These are phyloP conservation scores for Sebastes cheni DNA, from an alignment of 2,797 vertebrate genomes.

Conservation along the genomic window DNA sequence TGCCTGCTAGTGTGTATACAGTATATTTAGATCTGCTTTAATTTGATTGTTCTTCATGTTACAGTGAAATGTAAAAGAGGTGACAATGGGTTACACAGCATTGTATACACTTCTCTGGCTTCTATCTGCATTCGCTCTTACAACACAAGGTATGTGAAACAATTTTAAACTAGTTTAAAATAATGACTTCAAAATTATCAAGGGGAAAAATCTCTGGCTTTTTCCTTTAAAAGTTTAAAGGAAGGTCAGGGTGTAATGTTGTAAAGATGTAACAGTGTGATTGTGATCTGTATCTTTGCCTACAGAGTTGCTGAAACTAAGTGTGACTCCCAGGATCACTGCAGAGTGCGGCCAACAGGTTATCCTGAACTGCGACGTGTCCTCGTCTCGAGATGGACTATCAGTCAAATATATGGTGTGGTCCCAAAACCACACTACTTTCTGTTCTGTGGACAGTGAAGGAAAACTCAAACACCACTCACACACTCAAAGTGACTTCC, in stretches of 20 bases:
- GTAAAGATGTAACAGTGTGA: neutral
- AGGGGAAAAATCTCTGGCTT: neutral
- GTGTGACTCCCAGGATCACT: neutral
- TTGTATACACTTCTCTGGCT: slow-evolving; percentile 36
- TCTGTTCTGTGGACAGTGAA: slow-evolving; percentile 47
- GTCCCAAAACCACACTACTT: neutral
- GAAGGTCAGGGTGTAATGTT: neutral
- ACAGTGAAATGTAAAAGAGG: slow-evolving; percentile 20
- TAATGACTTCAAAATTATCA: neutral
- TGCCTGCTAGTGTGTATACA: neutral
- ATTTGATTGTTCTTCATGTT: neutral
- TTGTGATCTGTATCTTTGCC: neutral
- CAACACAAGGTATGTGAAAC: slow-evolving; percentile 57
- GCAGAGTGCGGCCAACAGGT: slow-evolving; percentile 50
- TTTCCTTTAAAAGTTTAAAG: neutral
- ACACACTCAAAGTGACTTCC: neutral
- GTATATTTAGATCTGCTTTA: neutral
- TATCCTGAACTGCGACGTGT: slow-evolving; percentile 50
- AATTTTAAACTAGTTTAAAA: neutral
- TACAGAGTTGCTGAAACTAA: slow-evolving; percentile 48
- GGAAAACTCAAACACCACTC: neutral
- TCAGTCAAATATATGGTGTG: slow-evolving; percentile 58
- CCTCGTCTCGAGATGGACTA: neutral
- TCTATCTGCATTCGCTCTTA: slow-evolving; percentile 8
- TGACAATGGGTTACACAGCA: slow-evolving; percentile 40